These are phyloP conservation scores for Nothoprocta pentlandii DNA, from an alignment of 2,113 vertebrate genomes.

Conservation along the genomic window DNA sequence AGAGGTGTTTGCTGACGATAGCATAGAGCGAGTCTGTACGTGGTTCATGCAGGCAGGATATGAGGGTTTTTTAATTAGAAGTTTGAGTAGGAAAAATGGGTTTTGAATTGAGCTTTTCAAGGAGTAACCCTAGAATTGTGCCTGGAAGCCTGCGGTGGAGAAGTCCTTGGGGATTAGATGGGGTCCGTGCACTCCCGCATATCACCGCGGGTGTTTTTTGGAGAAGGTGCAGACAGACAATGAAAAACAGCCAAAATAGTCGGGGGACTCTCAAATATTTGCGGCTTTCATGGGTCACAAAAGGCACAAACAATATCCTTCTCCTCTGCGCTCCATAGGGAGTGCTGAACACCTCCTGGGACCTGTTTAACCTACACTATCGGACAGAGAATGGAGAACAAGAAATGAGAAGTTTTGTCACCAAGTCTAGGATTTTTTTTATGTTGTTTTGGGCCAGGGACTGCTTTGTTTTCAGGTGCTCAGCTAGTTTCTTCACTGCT, in stretches of 20 bases:
- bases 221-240: not conserved
- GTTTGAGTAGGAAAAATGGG: not conserved
- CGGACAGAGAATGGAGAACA: not conserved
- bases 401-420: not conserved
- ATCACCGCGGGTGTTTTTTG: not conserved
- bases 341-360: not conserved
- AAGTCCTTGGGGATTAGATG: not conserved
- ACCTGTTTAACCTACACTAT: not conserved
- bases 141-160: not conserved
- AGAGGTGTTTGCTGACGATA: not conserved
- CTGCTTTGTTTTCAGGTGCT: accelerated
- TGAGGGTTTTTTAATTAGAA: not conserved
- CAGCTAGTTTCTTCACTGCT: accelerated
- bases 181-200: not conserved
- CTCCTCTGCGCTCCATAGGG: not conserved
- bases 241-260: not conserved
- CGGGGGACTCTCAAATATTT: not conserved
- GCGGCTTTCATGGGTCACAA: not conserved
- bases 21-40: not conserved
- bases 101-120: not conserved
- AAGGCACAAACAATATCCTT: not conserved
- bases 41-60: not conserved
- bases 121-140: not conserved
- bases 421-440: not conserved
- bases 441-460: not conserved